Evolutionary conservation across 2,888 invertebrate genomes (phyloP), one percentile per base, ranked within the genome.

Genomic region (Chymomyza fuscimana): DNA sequence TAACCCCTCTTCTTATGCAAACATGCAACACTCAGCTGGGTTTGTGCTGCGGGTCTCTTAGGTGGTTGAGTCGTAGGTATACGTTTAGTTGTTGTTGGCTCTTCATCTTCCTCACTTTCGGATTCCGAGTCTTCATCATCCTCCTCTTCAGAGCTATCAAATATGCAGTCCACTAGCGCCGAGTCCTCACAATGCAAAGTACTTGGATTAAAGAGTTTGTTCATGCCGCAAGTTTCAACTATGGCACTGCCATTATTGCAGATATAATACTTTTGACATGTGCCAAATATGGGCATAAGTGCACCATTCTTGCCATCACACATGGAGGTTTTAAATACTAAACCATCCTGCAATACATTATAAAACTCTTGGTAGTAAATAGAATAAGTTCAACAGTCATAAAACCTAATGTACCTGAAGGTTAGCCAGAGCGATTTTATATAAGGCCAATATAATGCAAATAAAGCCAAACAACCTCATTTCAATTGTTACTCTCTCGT

Each of bases 201-300:
- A 4, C 63, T 65, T 0, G 81, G 67, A 74, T 89, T 87, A 56
- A 89, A 91, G 19, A 82, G 79, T 63, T 80, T 82, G 7, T 70
- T 70, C 5, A 58, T 54, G 4, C 83, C 86, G 25, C 90, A 89
- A 6, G 86, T 81, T 29, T 85, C 79, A 6, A 81, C 77, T 15
- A 84, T 68, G 19, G 89, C 83, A 5, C 65, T 74, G 4, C 89
- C 90, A 32, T 82, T 67, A 5, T 81, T 73, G 40, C 90, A 90
- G 5, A 89, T 72, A 16, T 85, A 82, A 36, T 86, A 90, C 9
- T 82, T 84, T 1, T 68, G 71, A 59, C 90, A 90, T 4, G 80
- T 83, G 12, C 83, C 86, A 25, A 79, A 76, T 72, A 89, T 85
- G 6, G 89, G 84, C n/a, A 90, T 70, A 1, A 89, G 65, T 6